Percentiles rank a stretch among this genome's conserved stretches.
These are phyloP conservation scores for Hirudinaria manillensis DNA, from an alignment of 2,888 invertebrate species.

Conservation along the genomic window DNA sequence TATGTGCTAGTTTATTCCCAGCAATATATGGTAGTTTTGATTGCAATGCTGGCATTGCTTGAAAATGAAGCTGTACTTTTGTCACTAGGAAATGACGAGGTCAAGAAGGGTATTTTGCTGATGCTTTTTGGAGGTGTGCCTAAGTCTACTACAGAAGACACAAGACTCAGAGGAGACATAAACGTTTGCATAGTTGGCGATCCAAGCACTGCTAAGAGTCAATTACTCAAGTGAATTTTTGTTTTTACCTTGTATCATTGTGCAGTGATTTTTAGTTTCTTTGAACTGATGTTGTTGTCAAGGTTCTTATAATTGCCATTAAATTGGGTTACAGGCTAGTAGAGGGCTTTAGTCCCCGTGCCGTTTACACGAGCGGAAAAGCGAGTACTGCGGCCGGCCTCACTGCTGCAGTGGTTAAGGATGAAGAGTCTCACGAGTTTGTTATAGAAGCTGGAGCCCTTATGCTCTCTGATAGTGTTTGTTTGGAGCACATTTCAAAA, in stretches of 20 bases:
- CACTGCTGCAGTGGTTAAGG: slow-evolving; percentile 94
- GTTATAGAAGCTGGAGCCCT: slow-evolving; percentile 99
- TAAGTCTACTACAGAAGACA: slow-evolving; percentile 84
- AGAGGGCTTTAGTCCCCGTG: slow-evolving; percentile 86
- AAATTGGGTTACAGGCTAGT: slow-evolving; percentile 54
- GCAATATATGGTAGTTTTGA: slow-evolving; percentile 70
- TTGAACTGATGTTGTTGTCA: not conserved
- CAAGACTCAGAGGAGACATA: slow-evolving; percentile 87
- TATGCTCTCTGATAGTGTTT: slow-evolving; percentile 92
- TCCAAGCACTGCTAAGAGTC: slow-evolving; percentile 96
- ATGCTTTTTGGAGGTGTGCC: slow-evolving; percentile 96
- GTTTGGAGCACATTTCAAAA: slow-evolving; percentile 22
- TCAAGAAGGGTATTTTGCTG: slow-evolving; percentile 77
- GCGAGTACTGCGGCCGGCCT: slow-evolving; percentile 95
- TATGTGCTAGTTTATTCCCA: slow-evolving; percentile 86
- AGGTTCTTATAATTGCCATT: not conserved
- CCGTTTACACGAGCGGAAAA: slow-evolving; percentile 96
- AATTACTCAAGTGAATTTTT: slow-evolving; percentile 71
- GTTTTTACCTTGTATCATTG: not conserved
- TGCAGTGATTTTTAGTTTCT: not conserved
- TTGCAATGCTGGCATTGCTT: not conserved
- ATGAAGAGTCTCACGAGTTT: slow-evolving; percentile 95
- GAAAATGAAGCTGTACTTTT: not conserved
- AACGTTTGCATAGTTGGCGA: slow-evolving; percentile 97
- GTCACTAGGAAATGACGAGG: slow-evolving; percentile 73